These are phyloP conservation scores for chimpanzee (Pan troglodytes) DNA, from an alignment of 2,113 vertebrate species.

Conservation along the genomic window DNA sequence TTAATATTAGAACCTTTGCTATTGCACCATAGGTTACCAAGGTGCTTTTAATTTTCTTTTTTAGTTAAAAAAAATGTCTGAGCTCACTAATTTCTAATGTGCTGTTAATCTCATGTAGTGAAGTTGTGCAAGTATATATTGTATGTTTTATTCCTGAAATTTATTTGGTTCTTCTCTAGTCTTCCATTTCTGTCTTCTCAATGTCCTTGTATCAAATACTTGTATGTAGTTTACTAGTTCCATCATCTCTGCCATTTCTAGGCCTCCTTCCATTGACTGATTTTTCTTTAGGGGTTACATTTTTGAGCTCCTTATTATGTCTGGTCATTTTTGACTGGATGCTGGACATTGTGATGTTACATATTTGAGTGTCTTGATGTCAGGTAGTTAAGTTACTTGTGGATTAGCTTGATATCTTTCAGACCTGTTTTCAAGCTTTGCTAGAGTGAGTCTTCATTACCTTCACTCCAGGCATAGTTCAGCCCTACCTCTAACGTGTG, in stretches of 20 bases:
- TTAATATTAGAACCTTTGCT: not conserved
- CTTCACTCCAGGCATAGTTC: not conserved
- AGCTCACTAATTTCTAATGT: not conserved
- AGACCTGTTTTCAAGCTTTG: not conserved
- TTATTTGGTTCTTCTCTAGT: not conserved
- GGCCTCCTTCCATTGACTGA: not conserved
- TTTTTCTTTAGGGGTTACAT: not conserved
- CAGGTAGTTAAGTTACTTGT: not conserved
- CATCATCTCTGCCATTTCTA: not conserved
- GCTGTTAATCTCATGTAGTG: not conserved
- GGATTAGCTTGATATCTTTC: not conserved
- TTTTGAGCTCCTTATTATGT: not conserved
- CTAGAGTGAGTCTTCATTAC: not conserved
- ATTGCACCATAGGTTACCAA: not conserved
- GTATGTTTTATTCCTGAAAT: not conserved
- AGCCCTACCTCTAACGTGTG: not conserved
- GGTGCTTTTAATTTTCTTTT: not conserved
- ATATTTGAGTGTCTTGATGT: not conserved
- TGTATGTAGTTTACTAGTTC: not conserved
- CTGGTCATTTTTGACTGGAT: not conserved
- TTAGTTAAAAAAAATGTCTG: not conserved
- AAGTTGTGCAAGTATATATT: not conserved
- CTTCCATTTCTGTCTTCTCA: not conserved
- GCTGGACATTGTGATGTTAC: not conserved
- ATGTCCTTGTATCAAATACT: not conserved